These are phyloP conservation scores for Notiomystis cincta DNA, from an alignment of 2,113 vertebrate species.

Conservation along the genomic window DNA sequence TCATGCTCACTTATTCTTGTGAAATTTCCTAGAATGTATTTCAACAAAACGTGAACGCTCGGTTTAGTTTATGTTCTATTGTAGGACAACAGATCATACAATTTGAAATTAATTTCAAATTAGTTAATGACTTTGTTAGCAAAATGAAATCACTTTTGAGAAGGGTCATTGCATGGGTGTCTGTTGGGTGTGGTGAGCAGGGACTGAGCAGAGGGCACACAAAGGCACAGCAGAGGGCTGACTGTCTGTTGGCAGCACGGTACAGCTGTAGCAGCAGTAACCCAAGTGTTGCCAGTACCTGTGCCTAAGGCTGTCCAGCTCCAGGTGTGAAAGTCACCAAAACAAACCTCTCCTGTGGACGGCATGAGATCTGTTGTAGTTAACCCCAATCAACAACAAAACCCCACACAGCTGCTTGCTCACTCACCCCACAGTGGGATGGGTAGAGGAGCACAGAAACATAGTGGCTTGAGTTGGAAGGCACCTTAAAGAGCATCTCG, in stretches of 20 bases:
- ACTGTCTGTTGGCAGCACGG: rapidly evolving
- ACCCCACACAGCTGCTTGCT: not conserved
- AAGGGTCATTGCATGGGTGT: rapidly evolving
- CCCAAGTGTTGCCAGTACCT: rapidly evolving
- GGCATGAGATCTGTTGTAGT: not conserved
- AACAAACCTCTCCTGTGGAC: not conserved
- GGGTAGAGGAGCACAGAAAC: not conserved
- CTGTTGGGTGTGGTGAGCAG: not conserved
- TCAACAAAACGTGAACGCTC: not conserved
- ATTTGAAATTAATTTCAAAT: not conserved
- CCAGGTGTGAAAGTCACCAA: not conserved
- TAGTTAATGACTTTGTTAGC: not conserved
- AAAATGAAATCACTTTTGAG: not conserved
- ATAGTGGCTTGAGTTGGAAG: not conserved
- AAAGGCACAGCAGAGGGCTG: rapidly evolving
- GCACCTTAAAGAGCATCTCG: not conserved
- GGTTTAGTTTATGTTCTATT: not conserved
- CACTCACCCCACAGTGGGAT: not conserved
- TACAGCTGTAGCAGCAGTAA: rapidly evolving
- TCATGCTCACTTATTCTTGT: rapidly evolving
- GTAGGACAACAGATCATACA: not conserved
- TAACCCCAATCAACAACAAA: not conserved
- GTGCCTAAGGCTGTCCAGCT: not conserved
- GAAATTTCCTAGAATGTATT: not conserved
- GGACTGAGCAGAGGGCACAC: not conserved